These are phyloP conservation scores for Smutsia gigantea DNA, from an alignment of 2,797 vertebrate genomes.

Conservation along the genomic window DNA sequence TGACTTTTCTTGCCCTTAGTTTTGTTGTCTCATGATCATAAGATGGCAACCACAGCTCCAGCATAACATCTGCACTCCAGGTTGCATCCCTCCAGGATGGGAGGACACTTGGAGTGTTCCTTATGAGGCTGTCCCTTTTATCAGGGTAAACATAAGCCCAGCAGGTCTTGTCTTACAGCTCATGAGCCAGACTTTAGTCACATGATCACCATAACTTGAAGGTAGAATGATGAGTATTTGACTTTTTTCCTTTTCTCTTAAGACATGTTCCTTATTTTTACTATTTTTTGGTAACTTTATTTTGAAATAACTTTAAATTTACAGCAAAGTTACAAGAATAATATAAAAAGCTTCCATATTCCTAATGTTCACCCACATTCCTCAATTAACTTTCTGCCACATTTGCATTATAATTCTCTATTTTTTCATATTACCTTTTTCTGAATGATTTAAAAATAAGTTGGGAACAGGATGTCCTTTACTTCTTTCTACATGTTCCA, in stretches of 20 bases:
- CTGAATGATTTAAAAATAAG: background rate
- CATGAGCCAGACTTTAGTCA: background rate
- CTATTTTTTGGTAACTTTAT: background rate
- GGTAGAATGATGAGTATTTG: background rate
- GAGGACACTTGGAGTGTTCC: background rate
- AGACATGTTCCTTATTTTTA: background rate
- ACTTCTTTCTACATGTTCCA: background rate
- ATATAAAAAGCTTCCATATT: background rate
- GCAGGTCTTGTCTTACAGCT: background rate
- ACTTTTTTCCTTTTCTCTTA: background rate
- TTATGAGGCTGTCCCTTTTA: background rate
- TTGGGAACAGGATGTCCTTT: background rate
- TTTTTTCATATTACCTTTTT: background rate
- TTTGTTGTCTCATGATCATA: background rate
- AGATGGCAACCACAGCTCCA: background rate
- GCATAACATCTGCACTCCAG: background rate
- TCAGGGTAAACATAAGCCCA: background rate
- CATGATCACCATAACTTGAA: background rate
- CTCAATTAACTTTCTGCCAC: background rate
- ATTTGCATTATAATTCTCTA: background rate
- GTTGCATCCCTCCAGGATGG: background rate
- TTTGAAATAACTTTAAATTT: conserved; percentile 27
- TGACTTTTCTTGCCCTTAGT: background rate
- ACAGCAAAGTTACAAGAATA: background rate
- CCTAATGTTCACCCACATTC: background rate